Evolutionary conservation across 2,888 invertebrate species (phyloP).

Genomic region (Nasonovia ribisnigri): DNA sequence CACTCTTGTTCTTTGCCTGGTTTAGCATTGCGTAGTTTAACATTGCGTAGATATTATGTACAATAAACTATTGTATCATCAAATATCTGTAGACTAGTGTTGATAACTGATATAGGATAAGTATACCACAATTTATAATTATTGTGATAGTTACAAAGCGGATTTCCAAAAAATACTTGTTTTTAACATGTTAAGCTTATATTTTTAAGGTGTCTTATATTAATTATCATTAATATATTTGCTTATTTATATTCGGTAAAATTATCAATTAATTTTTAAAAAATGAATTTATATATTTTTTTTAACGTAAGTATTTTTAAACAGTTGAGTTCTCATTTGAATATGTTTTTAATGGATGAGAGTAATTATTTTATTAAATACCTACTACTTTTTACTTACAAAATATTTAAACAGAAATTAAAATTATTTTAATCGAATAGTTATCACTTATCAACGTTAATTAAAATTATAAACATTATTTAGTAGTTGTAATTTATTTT

Average conservation of each 20-base stretch:
- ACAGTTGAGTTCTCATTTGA: background rate
- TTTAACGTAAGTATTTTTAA: background rate
- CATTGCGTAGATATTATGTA: no score
- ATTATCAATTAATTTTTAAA: background rate
- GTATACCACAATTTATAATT: no score
- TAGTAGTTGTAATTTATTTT: background rate
- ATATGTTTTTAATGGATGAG: background rate
- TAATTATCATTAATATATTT: background rate
- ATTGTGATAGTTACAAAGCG: no score
- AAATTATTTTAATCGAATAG: background rate
- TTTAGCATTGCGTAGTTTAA: no score
- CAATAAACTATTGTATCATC: no score
- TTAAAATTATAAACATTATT: background rate
- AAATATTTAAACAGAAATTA: background rate
- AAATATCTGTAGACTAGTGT: no score
- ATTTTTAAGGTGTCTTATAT: background rate
- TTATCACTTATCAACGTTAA: background rate
- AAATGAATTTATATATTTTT: no score
- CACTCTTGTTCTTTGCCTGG: no score
- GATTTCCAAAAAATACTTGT: background rate
- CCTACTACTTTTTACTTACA: background rate
- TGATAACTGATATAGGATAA: no score
- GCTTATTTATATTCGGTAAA: background rate
- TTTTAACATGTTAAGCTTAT: background rate
- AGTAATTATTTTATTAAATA: background rate